Conservation (phyloP, 2,888 invertebrate genomes). For the Aplocera efformata region DNA sequence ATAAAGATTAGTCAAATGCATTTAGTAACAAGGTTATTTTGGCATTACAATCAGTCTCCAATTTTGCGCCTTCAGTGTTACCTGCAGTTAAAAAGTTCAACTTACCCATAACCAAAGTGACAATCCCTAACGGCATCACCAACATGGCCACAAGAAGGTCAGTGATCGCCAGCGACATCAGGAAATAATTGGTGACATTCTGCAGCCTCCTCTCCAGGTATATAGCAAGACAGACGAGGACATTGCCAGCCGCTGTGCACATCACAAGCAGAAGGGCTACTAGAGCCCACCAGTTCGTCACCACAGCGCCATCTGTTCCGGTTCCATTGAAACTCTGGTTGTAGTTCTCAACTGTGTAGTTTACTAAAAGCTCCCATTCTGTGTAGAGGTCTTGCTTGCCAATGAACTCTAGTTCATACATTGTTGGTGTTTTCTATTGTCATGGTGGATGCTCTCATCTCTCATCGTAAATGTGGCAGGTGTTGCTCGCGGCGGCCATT, state of each 20-base stretch:
- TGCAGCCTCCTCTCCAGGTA: constrained; percentile 94
- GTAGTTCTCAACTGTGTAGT: constrained; percentile 40
- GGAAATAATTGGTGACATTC: constrained; percentile 98
- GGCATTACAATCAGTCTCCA: too few species aligned
- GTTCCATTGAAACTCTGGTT: constrained; percentile 40
- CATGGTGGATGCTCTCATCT: constrained; percentile 65
- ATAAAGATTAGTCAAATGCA: too few species aligned
- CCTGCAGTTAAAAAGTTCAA: constrained; percentile 6
- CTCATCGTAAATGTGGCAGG: constrained; percentile 69
- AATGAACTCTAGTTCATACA: constrained; percentile 56
- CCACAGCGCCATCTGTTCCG: constrained; percentile 32
- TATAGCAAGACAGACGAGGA: constrained; percentile 96
- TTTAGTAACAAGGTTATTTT: too few species aligned
- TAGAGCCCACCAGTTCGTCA: constrained; percentile 91
- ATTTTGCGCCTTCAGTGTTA: too few species aligned
- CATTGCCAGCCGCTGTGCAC: constrained; percentile 95
- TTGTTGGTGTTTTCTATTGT: constrained; percentile 53
- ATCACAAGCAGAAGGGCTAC: constrained; percentile 88
- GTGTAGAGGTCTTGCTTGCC: constrained; percentile 26
- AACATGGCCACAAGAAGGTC: constrained; percentile 96
- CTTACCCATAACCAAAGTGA: constrained; percentile 90
- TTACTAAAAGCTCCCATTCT: constrained; percentile 35
- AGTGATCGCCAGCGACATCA: constrained; percentile 97
- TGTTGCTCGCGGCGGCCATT: constrained; percentile 46
- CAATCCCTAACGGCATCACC: constrained; percentile 96